Evolutionary conservation across 2,888 invertebrate species (phyloP), one percentile per base, ranked within the genome.

Genomic region (Chironomus tentans): DNA sequence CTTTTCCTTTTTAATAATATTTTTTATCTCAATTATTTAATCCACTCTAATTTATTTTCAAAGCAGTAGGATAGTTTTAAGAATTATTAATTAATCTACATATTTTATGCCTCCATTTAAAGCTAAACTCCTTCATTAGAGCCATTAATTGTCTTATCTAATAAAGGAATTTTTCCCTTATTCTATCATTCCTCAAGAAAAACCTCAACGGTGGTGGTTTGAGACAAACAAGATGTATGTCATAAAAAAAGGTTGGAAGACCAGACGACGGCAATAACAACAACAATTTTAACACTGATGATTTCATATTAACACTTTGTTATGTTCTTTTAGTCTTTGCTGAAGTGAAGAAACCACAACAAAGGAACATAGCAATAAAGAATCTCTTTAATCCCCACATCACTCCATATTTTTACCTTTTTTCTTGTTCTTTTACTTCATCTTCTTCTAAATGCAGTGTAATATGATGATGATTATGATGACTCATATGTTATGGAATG

Each of bases 401-500:
- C 56, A 56, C 50, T 50, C 50, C 4, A 50, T 50, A 50, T 56
- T 18, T 56, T 15, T 56, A 18, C 7, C 56, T 7, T 38, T 38
- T 38, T 56, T 56, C 18, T 18, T 18, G 7, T 18, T 18, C 56
- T n/a, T 56, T 50, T 56, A 15, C 15, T 18, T 56, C 56, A 15
- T 18, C 15, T 56, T 18, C 56, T 56, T 56, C 56, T 56, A 56
- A 56, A 18, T 56, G 56, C 56, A 56, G 5, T 56, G 56, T 56
- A 38, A 38, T 56, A 56, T 56, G 15, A 56, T 18, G 38, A 38
- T 38, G 38, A 38, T 18, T 13, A 65, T 15, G 46, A 70, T 70
- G 70, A 70, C 70, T 70, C 70, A 70, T 15, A 47, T 46, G n/a
- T 18, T 47, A 18, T 70, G 70, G 70, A 70, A 70, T 70, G 70